Conservation (phyloP, 2,888 invertebrate genomes). For the Nemurella pictetii region DNA sequence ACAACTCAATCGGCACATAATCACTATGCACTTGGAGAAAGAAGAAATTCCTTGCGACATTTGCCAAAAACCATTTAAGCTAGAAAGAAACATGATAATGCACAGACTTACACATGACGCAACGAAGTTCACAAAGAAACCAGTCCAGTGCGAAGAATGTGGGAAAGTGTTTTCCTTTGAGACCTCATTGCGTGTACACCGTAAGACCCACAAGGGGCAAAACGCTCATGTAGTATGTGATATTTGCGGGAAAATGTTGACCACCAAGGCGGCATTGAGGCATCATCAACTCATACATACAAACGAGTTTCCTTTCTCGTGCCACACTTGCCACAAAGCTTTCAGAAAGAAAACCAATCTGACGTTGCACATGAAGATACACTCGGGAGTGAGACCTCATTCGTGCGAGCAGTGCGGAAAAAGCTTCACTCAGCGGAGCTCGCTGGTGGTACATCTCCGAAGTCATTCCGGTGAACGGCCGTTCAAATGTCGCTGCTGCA, state of each 20-base stretch:
- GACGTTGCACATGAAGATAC: not conserved
- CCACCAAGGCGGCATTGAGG: constrained; percentile 62
- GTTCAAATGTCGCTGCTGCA: constrained; percentile 39
- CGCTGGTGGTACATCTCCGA: constrained; percentile 32
- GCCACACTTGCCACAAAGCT: constrained; percentile 6
- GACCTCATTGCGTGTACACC: no score
- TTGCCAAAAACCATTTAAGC: constrained; percentile 42
- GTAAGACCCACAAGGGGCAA: constrained; percentile 29
- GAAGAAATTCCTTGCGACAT: constrained; percentile 34
- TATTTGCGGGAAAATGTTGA: constrained; percentile 64
- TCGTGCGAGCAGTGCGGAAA: constrained; percentile 41
- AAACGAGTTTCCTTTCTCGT: constrained; percentile 1
- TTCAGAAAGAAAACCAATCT: constrained; percentile 21
- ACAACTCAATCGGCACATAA: constrained; percentile 31
- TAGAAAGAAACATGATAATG: constrained; percentile 50
- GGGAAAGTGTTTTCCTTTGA: not conserved
- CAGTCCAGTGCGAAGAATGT: no score
- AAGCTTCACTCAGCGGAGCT: constrained; percentile 36
- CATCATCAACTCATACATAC: constrained; percentile 61
- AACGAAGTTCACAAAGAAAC: no score
- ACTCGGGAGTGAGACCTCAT: constrained; percentile 35
- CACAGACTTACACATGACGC: constrained; percentile 35
- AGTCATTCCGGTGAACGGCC: constrained; percentile 35
- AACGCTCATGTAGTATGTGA: constrained; percentile 62
- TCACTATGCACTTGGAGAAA: constrained; percentile 28